Conservation (phyloP, 2,797 vertebrate species). For the Paramormyrops hopkinsi region DNA sequence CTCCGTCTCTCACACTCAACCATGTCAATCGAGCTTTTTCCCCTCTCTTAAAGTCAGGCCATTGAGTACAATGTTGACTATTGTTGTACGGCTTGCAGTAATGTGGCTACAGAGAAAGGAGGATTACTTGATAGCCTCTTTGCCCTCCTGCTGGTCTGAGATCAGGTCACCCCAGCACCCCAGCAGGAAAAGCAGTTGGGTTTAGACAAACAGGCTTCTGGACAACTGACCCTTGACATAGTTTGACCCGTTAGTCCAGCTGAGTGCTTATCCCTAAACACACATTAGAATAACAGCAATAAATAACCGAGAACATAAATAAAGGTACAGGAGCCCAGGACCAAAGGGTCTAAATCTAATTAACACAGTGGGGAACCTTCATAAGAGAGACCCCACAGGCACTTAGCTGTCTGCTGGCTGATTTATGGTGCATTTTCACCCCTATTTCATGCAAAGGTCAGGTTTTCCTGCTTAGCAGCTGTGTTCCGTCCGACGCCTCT, state of each 20-base stretch:
- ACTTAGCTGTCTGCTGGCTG: conserved; percentile 15
- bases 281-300: background rate
- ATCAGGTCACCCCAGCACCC: background rate
- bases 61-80: background rate
- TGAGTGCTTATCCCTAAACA: conserved; percentile 34
- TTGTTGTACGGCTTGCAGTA: background rate
- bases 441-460: conserved; percentile 47
- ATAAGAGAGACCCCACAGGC: conserved; percentile 16
- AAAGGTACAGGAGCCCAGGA: conserved; percentile 1
- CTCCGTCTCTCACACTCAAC: background rate
- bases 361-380: conserved; percentile 46
- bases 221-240: conserved; percentile 41
- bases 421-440: conserved; percentile 44
- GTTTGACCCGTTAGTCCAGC: conserved; percentile 39
- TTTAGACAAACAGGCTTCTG: conserved; percentile 29
- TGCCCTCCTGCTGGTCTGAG: background rate
- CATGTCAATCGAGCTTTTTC: conserved; percentile 7
- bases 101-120: background rate
- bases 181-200: background rate
- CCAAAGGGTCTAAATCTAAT: conserved; percentile 58
- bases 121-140: background rate
- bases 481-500: conserved; percentile 32
- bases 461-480: conserved; percentile 46
- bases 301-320: conserved; percentile 1
- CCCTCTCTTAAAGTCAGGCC: conserved; percentile 25